Evolutionary conservation across 2,113 vertebrate genomes (phyloP), one percentile per base, ranked within the genome.

Genomic region (Cyprinodon tularosa): DNA sequence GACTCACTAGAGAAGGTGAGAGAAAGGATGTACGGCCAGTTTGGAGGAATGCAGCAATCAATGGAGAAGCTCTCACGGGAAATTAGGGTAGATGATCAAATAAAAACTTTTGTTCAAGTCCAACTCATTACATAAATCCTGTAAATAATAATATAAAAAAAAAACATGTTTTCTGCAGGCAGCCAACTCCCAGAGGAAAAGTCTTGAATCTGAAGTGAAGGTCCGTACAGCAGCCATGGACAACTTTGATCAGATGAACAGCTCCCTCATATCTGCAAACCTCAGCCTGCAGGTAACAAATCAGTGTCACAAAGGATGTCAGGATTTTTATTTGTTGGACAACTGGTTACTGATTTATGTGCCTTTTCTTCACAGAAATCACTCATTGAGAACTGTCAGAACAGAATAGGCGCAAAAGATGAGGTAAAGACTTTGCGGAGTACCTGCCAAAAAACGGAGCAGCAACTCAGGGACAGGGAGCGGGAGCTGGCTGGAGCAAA

Each of bases 1-100:
- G 95, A 96, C 85, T 98, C 97, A n/a, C 88, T 99, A 91, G 98
- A 99, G 92, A 96, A 97, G 93, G 96, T 98, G 62, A 95, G 98
- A 83, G 96, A 96, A 91, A 91, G 95, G 82, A 97, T 99, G 96
- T 98, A 96, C 2, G 96, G 98, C 9, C 97, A 98, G 92, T 98
- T 98, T 39, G 96, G 96, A 71, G 97, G 96, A 77, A 98, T 99
- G 97, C 96, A 96, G 88, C 95, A 96, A 88, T 97, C 96, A 82
- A 95, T 99, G 83, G 94, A 95, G 47, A 95, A 96, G 81, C 96
- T 99, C 62, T 95, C 96, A 0, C 95, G 94, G 73, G 96, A 99
- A 71, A 93, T 99, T 72, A 95, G 91, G 79, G 98, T 98, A 92
- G 94, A 90, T 8, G 72, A 53, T 66, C 47, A 37, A 57, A 37